Percentiles rank a stretch among this genome's conserved stretches.
These are phyloP conservation scores for Acrocera orbiculus DNA, from an alignment of 2,888 invertebrate genomes.

Conservation along the genomic window DNA sequence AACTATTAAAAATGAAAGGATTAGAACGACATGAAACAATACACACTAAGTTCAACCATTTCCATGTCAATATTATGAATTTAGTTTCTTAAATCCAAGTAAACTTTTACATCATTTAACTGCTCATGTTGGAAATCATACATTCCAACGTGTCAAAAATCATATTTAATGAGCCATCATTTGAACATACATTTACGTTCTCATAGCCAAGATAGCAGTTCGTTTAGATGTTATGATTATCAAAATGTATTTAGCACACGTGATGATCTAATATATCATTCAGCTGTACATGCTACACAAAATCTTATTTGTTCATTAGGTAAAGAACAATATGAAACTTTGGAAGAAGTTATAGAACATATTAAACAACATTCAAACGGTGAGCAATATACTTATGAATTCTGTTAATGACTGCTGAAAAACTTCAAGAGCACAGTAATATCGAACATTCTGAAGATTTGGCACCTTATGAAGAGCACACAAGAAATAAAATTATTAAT, in stretches of 20 bases:
- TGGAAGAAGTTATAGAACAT: slow-evolving; percentile 50
- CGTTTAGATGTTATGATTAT: slow-evolving; percentile 38
- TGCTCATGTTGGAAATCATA: slow-evolving; percentile 50
- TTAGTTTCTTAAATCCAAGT: slow-evolving; percentile 44
- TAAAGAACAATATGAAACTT: slow-evolving; percentile 47
- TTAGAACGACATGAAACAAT: slow-evolving; percentile 42
- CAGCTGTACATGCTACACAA: slow-evolving; percentile 55
- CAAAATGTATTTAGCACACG: slow-evolving; percentile 41
- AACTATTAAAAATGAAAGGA: slow-evolving; percentile 55
- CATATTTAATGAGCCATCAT: slow-evolving; percentile 62
- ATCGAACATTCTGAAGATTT: slow-evolving; percentile 39
- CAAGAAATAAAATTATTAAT: slow-evolving; percentile 5
- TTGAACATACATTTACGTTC: slow-evolving; percentile 36
- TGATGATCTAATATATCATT: slow-evolving; percentile 59
- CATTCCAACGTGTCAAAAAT: slow-evolving; percentile 59
- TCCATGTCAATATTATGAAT: slow-evolving; percentile 46
- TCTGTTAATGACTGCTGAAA: slow-evolving; percentile 44
- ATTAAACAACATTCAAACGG: slow-evolving; percentile 56
- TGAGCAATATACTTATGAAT: slow-evolving; percentile 44
- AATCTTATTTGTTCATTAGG: slow-evolving; percentile 58
- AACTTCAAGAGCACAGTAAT: slow-evolving; percentile 39
- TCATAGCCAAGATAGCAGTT: slow-evolving; percentile 20
- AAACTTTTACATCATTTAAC: slow-evolving; percentile 52
- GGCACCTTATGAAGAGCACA: slow-evolving; percentile 23
- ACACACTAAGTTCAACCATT: slow-evolving; percentile 40